Percentiles rank a stretch among this genome's conserved stretches.
Conservation (phyloP, 2,797 vertebrate species). For the Pogonophryne albipinna region DNA sequence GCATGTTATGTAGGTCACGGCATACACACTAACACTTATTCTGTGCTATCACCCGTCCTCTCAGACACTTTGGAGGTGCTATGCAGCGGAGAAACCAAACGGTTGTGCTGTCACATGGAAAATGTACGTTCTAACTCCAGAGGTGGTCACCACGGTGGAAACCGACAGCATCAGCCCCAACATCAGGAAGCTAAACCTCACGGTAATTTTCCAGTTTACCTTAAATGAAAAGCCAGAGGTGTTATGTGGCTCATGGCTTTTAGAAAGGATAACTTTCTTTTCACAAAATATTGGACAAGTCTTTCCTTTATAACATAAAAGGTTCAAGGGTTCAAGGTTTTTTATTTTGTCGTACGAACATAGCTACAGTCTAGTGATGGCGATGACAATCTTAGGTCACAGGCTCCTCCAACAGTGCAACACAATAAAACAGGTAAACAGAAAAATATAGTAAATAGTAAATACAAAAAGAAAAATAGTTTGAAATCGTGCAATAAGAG, state of each 20-base stretch:
- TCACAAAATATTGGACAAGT: background rate
- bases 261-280: background rate
- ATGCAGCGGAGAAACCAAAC: conserved; percentile 89
- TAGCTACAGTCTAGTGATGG: no score
- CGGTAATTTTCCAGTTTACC: conserved; percentile 56
- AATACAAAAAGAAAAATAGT: no score
- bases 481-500: no score
- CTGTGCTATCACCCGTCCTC: conserved; percentile 8
- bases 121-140: conserved; percentile 86
- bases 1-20: background rate
- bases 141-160: conserved; percentile 72
- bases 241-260: background rate
- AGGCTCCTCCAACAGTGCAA: no score
- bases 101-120: conserved; percentile 89
- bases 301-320: background rate
- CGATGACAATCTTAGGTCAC: no score
- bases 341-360: no score
- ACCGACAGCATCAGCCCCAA: conserved; percentile 81
- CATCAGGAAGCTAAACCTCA: conserved; percentile 85
- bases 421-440: no score
- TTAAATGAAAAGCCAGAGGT: background rate
- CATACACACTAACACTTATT: background rate
- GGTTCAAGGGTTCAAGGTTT: no score
- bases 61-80: conserved; percentile 93
- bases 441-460: no score